Percentiles rank a stretch among this genome's conserved stretches.
Evolutionary conservation across 2,113 vertebrate species (phyloP).

Genomic region (Perognathus longimembris): DNA sequence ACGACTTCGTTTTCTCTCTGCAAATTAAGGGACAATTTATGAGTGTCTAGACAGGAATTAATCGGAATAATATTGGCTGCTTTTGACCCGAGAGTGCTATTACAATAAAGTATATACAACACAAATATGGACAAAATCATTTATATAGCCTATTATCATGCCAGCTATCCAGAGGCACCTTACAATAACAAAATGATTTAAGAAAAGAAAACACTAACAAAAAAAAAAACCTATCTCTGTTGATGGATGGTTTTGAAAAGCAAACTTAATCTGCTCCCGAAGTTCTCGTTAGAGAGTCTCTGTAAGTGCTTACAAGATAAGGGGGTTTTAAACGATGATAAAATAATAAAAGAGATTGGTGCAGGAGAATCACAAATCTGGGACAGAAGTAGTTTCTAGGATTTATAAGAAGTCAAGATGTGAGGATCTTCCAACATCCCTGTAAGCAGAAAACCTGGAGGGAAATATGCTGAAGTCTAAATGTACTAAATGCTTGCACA

Average conservation of each 20-base stretch:
- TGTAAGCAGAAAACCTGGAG: neutral
- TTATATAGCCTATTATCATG: slow-evolving; percentile 82
- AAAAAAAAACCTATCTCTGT: slow-evolving; percentile 68
- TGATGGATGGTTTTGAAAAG: slow-evolving; percentile 77
- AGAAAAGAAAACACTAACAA: slow-evolving; percentile 79
- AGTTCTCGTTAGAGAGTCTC: slow-evolving; percentile 54
- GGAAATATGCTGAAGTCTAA: neutral
- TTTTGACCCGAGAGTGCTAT: slow-evolving; percentile 84
- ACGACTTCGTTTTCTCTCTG: slow-evolving; percentile 73
- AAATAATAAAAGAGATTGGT: slow-evolving; percentile 61
- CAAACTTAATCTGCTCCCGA: slow-evolving; percentile 78
- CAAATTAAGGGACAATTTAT: slow-evolving; percentile 88
- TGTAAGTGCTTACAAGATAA: slow-evolving; percentile 61
- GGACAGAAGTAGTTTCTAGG: slow-evolving; percentile 3
- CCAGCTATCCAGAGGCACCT: slow-evolving; percentile 82
- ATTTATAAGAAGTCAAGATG: slow-evolving; percentile 59
- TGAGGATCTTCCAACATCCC: slow-evolving; percentile 32
- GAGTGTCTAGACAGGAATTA: slow-evolving; percentile 84
- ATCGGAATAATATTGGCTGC: slow-evolving; percentile 84
- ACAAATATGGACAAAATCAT: slow-evolving; percentile 85
- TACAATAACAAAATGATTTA: slow-evolving; percentile 84
- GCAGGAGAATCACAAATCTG: neutral
- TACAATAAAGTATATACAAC: slow-evolving; percentile 85
- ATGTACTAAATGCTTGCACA: neutral
- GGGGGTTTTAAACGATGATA: slow-evolving; percentile 69